Evolutionary conservation across 2,888 invertebrate species (phyloP).

Genomic region (Eupithecia abbreviata): DNA sequence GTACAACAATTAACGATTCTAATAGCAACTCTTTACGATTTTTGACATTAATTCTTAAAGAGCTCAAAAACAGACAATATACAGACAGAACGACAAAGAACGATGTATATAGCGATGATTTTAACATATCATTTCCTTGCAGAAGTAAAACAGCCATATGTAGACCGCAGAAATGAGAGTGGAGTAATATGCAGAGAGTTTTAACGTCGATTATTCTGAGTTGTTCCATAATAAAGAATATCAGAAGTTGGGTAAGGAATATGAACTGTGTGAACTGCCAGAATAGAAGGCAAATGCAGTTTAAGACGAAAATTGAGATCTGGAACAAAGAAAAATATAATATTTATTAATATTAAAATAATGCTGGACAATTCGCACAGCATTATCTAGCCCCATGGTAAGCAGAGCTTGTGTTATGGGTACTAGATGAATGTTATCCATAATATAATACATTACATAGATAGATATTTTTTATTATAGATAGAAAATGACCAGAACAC

Average conservation of each 20-base stretch:
- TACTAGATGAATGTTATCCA: no score
- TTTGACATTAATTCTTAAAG: slow-evolving; percentile 62
- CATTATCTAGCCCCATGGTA: no score
- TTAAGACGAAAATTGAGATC: slow-evolving; percentile 69
- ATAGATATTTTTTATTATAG: no score
- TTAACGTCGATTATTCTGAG: slow-evolving; percentile 78
- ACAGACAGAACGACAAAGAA: slow-evolving; percentile 70
- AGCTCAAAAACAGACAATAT: slow-evolving; percentile 69
- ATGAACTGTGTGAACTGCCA: slow-evolving; percentile 95
- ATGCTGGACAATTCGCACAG: no score
- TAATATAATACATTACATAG: no score
- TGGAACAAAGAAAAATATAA: slow-evolving; percentile 54
- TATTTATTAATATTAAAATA: neutral
- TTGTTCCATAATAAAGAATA: slow-evolving; percentile 88
- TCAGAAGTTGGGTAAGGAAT: slow-evolving; percentile 89
- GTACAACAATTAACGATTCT: slow-evolving; percentile 60
- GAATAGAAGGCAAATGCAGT: slow-evolving; percentile 81
- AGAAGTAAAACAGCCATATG: slow-evolving; percentile 70
- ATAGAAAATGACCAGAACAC: no score
- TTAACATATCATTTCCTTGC: slow-evolving; percentile 78
- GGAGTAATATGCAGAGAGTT: slow-evolving; percentile 65
- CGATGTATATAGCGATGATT: slow-evolving; percentile 77
- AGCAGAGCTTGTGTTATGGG: no score
- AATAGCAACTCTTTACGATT: slow-evolving; percentile 61
- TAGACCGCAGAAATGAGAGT: slow-evolving; percentile 74